Evolutionary conservation across 1,140 invertebrate species (phyloP).

Genomic region (Drosophila eugracilis): DNA sequence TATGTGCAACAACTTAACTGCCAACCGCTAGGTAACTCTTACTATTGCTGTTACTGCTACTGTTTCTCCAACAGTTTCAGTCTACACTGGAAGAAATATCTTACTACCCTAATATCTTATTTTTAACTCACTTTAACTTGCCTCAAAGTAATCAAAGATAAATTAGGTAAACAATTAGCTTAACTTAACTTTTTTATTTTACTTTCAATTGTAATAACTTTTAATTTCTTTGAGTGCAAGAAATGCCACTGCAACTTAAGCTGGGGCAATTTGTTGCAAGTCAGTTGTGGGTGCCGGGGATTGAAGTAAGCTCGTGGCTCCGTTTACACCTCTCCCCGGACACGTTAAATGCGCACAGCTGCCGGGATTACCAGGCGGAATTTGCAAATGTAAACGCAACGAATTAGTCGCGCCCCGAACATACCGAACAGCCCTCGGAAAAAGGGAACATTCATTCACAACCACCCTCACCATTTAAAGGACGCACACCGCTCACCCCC

Average conservation of each 20-base stretch:
- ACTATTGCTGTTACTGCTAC: conserved; percentile 9
- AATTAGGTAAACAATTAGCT: too few relatives aligned
- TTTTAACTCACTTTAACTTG: too few relatives aligned
- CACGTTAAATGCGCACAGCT: conserved; percentile 75
- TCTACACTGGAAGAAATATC: conserved; percentile 3
- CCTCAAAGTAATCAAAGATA: too few relatives aligned
- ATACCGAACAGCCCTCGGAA: conserved; percentile 22
- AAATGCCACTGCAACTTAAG: conserved; percentile 33
- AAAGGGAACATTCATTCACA: background rate
- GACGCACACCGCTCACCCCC: background rate
- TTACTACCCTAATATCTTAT: background rate
- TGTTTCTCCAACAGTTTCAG: conserved; percentile 28
- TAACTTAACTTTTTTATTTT: background rate
- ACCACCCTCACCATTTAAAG: conserved; percentile 1
- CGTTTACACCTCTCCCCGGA: conserved; percentile 6
- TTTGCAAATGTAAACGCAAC: conserved; percentile 70
- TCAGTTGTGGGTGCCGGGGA: conserved; percentile 36
- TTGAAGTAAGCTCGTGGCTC: conserved; percentile 31
- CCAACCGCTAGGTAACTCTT: conserved; percentile 43
- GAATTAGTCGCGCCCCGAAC: conserved; percentile 62
- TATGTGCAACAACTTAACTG: conserved; percentile 69
- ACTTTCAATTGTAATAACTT: too few relatives aligned
- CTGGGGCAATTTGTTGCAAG: conserved; percentile 70
- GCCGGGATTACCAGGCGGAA: conserved; percentile 68
- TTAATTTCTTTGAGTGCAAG: background rate